Base-by-base conservation (phyloP, 2,888 invertebrate species). In the Cheilosia grossa region DNA sequence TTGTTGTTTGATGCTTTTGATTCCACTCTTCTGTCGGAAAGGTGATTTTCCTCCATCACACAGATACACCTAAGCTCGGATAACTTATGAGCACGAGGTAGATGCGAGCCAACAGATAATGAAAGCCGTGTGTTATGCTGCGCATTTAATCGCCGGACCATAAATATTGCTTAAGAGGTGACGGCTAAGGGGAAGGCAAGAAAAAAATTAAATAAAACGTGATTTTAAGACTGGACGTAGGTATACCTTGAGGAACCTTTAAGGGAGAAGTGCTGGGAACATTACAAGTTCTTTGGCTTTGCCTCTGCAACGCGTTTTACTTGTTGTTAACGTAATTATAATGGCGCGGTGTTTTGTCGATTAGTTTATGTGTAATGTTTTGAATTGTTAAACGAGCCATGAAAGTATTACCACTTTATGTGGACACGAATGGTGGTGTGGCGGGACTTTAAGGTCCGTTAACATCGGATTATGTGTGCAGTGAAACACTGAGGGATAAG, bases 311-410 rank as follows among this genome's bases (percentile, higher is more conserved):
- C 58, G 70, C 54, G 42, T 72, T 42, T 49, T 51, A 53, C 72
- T 64, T 42, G 63, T 64, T 58, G 78, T 64, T 51, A 70, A 56
- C 42, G 53, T 66, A 79, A 79, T 79, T 66, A 79, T 64, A 56
- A 40, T 42, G 44, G 47, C 10, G 49, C 42, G 79, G 58, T 24
- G 61, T 73, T 73, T 59, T 49, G 54, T 74, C 58, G 83, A 85
- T 80, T 75, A 63, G 80, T 81, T 85, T 77, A 85, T 85, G 85
- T 72, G 85, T 72, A 77, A 85, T 85, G 85, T 85, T 85, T 75
- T 85, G 80, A 85, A 80, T 66, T 69, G 66, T 64, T 64, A 30
- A 85, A 80, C 75, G 70, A 85, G 64, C 64, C 56, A 70, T 85
- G 61, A 79, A 74, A 63, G 59, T 59, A 30, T 72, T 37, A 33